A percentile compares a stretch with the other conserved stretches of the same genome.
Conservation (phyloP, 1,140 invertebrate genomes). For the Caenorhabditis remanei region DNA sequence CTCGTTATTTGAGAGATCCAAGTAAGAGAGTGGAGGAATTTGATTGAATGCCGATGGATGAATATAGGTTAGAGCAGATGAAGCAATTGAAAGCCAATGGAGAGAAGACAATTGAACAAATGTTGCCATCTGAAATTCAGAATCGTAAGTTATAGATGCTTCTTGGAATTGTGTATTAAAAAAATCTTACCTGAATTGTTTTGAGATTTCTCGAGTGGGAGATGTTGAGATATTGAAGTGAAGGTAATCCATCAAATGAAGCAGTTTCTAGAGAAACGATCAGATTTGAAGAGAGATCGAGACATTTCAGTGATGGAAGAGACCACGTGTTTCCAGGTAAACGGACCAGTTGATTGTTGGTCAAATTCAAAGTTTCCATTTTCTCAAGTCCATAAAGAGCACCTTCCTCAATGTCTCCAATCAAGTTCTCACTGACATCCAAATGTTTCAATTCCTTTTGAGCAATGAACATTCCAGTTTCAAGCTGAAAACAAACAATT, state of each 20-base stretch:
- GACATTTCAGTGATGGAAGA: background rate
- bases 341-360: constrained; percentile 59
- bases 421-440: constrained; percentile 51
- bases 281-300: constrained; percentile 56
- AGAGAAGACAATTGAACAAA: constrained; percentile 59
- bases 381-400: constrained; percentile 55
- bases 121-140: constrained; percentile 56
- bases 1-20: constrained; percentile 57
- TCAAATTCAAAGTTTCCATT: constrained; percentile 52
- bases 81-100: constrained; percentile 54
- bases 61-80: constrained; percentile 49
- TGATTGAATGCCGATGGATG: constrained; percentile 50
- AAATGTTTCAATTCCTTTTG: constrained; percentile 56
- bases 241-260: constrained; percentile 58
- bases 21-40: constrained; percentile 38
- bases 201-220: constrained; percentile 53
- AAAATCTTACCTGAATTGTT: constrained; percentile 44
- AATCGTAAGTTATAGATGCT: background rate
- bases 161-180: background rate
- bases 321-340: constrained; percentile 61
- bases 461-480: constrained; percentile 61
- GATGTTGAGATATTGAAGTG: constrained; percentile 55
- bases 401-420: constrained; percentile 61
- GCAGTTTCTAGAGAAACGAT: constrained; percentile 60
- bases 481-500: constrained; percentile 46